Evolutionary conservation across 2,113 vertebrate genomes (phyloP).

Genomic region (Cheirogaleus medius): DNA sequence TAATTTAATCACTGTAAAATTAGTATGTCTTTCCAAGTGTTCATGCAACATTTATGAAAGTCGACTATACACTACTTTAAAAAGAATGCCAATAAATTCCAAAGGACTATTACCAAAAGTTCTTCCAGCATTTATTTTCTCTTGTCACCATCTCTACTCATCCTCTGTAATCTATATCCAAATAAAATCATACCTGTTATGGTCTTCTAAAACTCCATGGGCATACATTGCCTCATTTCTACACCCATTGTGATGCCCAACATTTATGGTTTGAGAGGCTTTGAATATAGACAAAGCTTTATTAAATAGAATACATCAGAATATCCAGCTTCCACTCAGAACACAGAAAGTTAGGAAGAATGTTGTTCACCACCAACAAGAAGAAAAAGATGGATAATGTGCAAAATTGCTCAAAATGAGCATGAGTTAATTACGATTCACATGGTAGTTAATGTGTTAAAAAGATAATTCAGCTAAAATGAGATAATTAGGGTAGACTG

Average conservation of each 20-base stretch:
- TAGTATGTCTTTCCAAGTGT: neutral
- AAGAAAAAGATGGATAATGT: neutral
- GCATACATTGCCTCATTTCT: neutral
- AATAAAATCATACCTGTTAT: neutral
- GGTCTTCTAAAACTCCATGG: neutral
- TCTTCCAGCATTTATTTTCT: neutral
- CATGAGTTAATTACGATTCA: too few relatives aligned
- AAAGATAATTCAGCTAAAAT: neutral
- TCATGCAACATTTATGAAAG: neutral
- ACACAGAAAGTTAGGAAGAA: neutral
- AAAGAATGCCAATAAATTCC: constrained; percentile 28
- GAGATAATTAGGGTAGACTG: neutral
- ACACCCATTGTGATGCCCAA: neutral
- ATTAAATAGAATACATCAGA: neutral
- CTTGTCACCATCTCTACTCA: neutral
- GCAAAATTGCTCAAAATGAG: neutral
- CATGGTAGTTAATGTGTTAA: neutral
- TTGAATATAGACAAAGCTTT: neutral
- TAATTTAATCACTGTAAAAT: constrained; percentile 41
- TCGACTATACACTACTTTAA: neutral
- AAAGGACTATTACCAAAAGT: neutral
- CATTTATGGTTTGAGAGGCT: neutral
- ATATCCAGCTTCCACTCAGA: neutral
- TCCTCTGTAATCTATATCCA: neutral
- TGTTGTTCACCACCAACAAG: neutral